Conservation (phyloP, 2,113 vertebrate species). For the Cottus gobio region DNA sequence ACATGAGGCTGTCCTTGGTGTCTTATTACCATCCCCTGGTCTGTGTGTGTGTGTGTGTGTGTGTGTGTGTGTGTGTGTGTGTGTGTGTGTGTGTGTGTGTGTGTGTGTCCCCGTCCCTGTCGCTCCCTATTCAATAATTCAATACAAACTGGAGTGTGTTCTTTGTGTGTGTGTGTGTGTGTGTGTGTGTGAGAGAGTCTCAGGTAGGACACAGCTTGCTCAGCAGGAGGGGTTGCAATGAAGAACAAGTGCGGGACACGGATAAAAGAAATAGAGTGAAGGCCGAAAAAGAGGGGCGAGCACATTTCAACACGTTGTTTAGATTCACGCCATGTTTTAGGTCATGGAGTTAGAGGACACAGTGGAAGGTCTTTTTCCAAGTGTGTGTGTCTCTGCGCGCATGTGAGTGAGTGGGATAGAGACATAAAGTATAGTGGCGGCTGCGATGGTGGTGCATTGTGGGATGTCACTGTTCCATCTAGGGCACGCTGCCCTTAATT, state of each 20-base stretch:
- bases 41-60: conserved; percentile 42
- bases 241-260: neutral
- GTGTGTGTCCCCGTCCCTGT: conserved; percentile 27
- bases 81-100: too few relatives aligned
- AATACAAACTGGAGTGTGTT: conserved; percentile 52
- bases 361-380: neutral
- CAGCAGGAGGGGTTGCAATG: conserved; percentile 31
- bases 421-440: conserved; percentile 43
- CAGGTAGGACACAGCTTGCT: conserved; percentile 43
- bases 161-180: conserved; percentile 13
- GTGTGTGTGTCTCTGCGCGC: neutral
- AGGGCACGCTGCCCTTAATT: conserved; percentile 83
- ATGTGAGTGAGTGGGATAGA: neutral
- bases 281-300: neutral
- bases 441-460: conserved; percentile 64
- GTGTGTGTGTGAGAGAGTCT: neutral
- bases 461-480: conserved; percentile 72
- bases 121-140: conserved; percentile 76
- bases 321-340: neutral
- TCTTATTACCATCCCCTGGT: conserved; percentile 66
- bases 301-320: neutral
- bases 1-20: conserved; percentile 46
- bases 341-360: neutral
- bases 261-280: neutral
- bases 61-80: conserved; percentile 2